These are phyloP conservation scores for Antheraea pernyi DNA, from an alignment of 1,140 invertebrate genomes.

Conservation along the genomic window DNA sequence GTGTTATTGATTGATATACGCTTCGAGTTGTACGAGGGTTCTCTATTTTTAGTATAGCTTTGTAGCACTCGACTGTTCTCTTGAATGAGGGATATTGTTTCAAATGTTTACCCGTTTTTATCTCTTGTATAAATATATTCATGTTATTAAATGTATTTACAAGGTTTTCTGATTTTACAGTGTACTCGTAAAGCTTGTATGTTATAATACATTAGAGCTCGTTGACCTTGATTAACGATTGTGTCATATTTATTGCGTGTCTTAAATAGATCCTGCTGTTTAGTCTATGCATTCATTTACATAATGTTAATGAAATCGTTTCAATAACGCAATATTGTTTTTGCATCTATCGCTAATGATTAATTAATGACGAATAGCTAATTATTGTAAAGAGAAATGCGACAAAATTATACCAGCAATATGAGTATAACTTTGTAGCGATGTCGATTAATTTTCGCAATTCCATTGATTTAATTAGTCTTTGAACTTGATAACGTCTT, in stretches of 20 bases:
- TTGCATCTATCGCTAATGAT: background rate
- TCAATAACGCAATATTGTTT: background rate
- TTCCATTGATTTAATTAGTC: too few relatives aligned
- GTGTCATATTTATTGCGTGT: slow-evolving; percentile 1
- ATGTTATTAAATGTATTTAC: too few relatives aligned
- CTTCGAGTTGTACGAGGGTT: slow-evolving; percentile 9
- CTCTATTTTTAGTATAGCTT: background rate
- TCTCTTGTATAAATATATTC: too few relatives aligned
- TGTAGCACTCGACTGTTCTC: background rate
- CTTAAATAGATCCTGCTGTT: background rate
- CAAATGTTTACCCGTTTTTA: background rate
- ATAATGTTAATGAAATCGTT: slow-evolving; percentile 1
- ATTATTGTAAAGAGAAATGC: background rate
- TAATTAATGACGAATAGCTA: background rate
- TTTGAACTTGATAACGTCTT: too few relatives aligned
- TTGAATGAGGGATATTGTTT: background rate
- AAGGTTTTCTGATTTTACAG: background rate
- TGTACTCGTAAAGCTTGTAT: too few relatives aligned
- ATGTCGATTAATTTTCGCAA: background rate
- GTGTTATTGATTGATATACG: slow-evolving; percentile 10
- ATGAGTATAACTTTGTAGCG: background rate
- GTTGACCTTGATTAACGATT: background rate
- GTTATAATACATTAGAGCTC: background rate
- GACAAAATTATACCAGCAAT: background rate
- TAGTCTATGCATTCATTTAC: background rate